phyloP scores from a whole-genome alignment of 2,113 vertebrate species.

The Ascaphus truei region DNA sequence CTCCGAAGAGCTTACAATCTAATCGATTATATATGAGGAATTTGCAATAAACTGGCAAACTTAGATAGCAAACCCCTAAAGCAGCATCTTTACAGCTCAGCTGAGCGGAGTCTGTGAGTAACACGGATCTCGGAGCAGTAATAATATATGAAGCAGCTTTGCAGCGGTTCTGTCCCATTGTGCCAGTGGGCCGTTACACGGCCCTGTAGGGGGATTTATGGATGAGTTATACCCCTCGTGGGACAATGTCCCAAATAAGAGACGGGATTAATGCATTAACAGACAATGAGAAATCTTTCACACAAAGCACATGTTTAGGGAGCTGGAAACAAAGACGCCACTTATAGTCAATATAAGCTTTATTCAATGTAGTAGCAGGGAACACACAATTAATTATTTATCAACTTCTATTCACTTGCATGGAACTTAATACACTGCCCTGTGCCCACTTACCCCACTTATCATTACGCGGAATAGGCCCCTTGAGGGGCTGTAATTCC shows the following conservation, averaged over 20 bases:
- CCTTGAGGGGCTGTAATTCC: not conserved
- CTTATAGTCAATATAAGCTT: no score
- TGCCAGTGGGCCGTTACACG: not conserved
- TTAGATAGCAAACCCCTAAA: no score
- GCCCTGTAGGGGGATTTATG: not conserved
- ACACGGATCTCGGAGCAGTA: no score
- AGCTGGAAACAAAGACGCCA: no score
- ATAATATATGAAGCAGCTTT: not conserved
- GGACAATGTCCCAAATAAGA: not conserved
- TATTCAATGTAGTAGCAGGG: no score
- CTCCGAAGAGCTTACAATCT: no score
- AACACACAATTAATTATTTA: no score
- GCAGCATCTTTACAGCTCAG: not conserved
- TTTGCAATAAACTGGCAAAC: no score
- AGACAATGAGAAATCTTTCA: slow-evolving; percentile 1
- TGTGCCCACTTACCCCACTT: not conserved
- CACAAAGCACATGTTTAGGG: not conserved
- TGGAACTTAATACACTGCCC: not conserved
- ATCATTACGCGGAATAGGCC: not conserved
- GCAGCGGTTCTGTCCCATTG: not conserved
- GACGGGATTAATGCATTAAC: not conserved
- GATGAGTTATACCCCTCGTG: not conserved
- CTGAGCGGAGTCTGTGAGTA: not conserved
- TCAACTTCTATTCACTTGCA: not conserved
- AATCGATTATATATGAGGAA: no score